Evolutionary conservation across 2,888 invertebrate species (phyloP), one percentile per base, ranked within the genome.

Genomic region (Cantharis rustica): DNA sequence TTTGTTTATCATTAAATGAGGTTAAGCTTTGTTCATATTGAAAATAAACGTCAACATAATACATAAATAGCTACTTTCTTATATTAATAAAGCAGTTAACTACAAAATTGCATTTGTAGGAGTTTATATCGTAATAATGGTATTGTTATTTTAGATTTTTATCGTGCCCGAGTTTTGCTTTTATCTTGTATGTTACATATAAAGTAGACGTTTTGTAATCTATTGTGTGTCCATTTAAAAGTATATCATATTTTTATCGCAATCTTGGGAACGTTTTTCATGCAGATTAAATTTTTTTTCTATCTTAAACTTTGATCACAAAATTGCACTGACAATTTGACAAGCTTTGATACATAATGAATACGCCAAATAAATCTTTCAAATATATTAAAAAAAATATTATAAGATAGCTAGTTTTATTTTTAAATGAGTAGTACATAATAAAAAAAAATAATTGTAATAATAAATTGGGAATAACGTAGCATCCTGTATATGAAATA

Each of bases 91-190:
- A 68, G 68, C 68, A 68, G 72, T 72, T 72, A 68, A 73, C 71
- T 73, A 27, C 26, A 61, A 68, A 73, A 76, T 76, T 66, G 68
- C 68, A 47, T 71, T 74, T 77, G 74, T 77, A 77, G 71, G 76
- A 77, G 76, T 77, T 47, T 66, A 73, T 77, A 73, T 73, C 76
- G 76, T 71, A 77, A 77, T 74, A 74, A 71, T 71, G 69, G 73
- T 72, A 77, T 77, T 77, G 73, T 77, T 77, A 77, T 77, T 77
- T 77, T 17, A 69, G 71, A 77, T 77, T 77, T 77, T 77, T 77
- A 77, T 77, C 76, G 73, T 31, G 15, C 69, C 16, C 61, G 23
- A 74, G 68, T 73, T 77, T 73, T 64, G 73, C 63, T 70, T 75
- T 69, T 75, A 75, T 71, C 75, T 72, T 23, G 27, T 66, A 31